These are phyloP conservation scores for Gymnoscopelus braueri DNA, from an alignment of 2,797 vertebrate genomes.

Conservation along the genomic window DNA sequence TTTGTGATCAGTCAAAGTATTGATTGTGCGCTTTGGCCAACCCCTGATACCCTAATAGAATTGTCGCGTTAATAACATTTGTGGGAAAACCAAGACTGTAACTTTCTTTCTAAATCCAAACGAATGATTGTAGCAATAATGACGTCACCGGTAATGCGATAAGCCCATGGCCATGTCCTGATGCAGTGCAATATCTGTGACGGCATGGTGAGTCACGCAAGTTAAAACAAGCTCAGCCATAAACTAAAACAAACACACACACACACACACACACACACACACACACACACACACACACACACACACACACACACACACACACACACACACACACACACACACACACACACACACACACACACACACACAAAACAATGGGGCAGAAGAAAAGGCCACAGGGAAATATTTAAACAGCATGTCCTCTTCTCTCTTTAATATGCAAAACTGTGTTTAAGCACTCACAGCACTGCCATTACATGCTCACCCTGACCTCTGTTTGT, in stretches of 20 bases:
- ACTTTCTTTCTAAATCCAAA: slow-evolving; percentile 51
- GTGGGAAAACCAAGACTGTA: slow-evolving; percentile 46
- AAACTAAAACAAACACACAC: not conserved
- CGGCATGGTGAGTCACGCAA: slow-evolving; percentile 43
- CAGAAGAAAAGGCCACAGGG: not conserved
- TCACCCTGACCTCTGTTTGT: slow-evolving; percentile 3
- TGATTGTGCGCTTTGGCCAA: slow-evolving; percentile 37
- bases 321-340: not conserved
- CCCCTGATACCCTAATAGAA: slow-evolving; percentile 43
- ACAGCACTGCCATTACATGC: not conserved
- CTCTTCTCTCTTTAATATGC: not conserved
- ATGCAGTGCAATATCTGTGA: slow-evolving; percentile 38
- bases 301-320: too few relatives aligned
- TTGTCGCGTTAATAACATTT: slow-evolving; percentile 60
- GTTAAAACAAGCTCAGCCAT: slow-evolving; percentile 8
- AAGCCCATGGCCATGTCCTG: slow-evolving; percentile 31
- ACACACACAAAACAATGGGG: not conserved
- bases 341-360: not conserved
- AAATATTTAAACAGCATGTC: not conserved
- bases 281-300: not conserved
- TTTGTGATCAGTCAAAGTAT: slow-evolving; percentile 54
- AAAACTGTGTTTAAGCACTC: slow-evolving; percentile 9
- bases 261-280: not conserved
- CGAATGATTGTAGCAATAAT: slow-evolving; percentile 45
- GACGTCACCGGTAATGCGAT: slow-evolving; percentile 60